Evolutionary conservation across 2,113 vertebrate species (phyloP).

Genomic region (Zingel zingel): DNA sequence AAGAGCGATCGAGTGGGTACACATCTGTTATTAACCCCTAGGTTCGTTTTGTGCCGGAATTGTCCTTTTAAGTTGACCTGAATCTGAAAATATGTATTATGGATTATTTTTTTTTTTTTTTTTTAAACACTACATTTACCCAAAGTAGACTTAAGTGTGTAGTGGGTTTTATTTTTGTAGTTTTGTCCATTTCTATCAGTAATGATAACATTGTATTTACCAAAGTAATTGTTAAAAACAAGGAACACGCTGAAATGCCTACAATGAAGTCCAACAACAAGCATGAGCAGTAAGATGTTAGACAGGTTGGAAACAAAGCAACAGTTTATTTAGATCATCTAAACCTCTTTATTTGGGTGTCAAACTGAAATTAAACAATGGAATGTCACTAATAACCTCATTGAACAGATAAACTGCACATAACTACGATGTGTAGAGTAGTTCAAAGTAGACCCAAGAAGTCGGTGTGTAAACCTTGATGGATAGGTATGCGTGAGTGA

Average conservation of each 20-base stretch:
- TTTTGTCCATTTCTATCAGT: neutral
- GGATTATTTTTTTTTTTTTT: no score
- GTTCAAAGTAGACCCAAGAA: neutral
- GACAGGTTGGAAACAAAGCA: neutral
- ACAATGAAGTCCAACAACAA: neutral
- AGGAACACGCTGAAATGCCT: neutral
- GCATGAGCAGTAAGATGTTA: neutral
- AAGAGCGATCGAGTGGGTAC: no score
- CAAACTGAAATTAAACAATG: neutral
- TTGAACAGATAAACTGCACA: no score
- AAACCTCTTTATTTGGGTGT: neutral
- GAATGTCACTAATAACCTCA: neutral
- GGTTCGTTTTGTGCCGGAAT: no score
- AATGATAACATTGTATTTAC: neutral
- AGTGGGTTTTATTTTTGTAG: neutral
- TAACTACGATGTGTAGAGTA: neutral
- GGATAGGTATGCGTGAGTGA: no score
- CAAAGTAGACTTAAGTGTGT: neutral
- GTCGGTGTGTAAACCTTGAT: neutral
- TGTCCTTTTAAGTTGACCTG: neutral
- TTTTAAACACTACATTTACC: neutral
- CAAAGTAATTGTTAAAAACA: neutral
- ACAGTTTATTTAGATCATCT: neutral
- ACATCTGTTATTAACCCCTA: no score
- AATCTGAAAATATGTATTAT: neutral